Evolutionary conservation across 2,888 invertebrate genomes (phyloP), one percentile per base, ranked within the genome.

Genomic region (Cancer borealis): DNA sequence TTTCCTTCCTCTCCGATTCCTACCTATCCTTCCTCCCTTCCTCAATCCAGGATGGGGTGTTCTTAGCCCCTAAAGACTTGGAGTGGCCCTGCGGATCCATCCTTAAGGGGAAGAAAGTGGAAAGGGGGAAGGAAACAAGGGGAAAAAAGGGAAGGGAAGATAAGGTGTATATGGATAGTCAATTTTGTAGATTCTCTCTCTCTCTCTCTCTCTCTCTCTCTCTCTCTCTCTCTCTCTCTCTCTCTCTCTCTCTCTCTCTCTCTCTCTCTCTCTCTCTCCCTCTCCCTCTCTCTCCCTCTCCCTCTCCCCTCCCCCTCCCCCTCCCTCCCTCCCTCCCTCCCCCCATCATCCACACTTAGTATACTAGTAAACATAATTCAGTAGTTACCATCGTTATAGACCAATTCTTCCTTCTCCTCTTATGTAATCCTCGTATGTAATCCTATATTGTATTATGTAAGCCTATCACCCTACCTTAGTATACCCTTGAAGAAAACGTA

Each of bases 221-320:
- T 21, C 66, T n/a, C 17, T 21, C n/a, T n/a, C 17, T 21, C 66
- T n/a, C 21, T 21, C 66, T n/a, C 21, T 21, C n/a, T 66, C 17
- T 21, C n/a, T 66, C 17, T 21, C 66, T 66, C 17, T 21, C n/a
- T n/a, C 6, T 60, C 60, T 14, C 17, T 60, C 60, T 60, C 6
- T 60, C 60, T 73, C 73, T 73, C 73, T 73, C 73, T 73, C 73
- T 73, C 73, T 73, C 73, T 73, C 73, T 73, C n/a, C 6, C 49
- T 49, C 6, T 5, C 49, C 12, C 73, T 73, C 73, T 73, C 73
- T 73, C 73, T 73, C 73, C n/a, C 73, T 73, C 73, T 73, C n/a
- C 12, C 49, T 49, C 49, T 49, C 49, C 12, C 49, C 12, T 10
- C 49, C 12, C 49, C 12, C 49, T 49, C 49, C 12, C 49, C 12